These are phyloP conservation scores for Euwallacea fornicatus DNA, from an alignment of 1,140 invertebrate species.

Conservation along the genomic window DNA sequence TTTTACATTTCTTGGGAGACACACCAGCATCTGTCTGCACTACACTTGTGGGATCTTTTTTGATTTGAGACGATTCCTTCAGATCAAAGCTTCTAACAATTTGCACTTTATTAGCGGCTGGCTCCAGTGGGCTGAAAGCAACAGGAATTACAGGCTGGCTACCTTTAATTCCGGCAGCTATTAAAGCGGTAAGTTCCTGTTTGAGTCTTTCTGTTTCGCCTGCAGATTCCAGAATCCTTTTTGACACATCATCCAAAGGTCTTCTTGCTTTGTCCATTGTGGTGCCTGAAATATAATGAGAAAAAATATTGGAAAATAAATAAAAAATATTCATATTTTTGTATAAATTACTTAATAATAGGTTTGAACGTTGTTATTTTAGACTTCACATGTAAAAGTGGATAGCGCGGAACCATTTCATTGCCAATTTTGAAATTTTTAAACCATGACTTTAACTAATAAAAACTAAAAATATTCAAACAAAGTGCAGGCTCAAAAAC, in stretches of 20 bases:
- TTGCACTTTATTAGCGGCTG: constrained; percentile 33
- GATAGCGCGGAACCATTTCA: too few relatives aligned
- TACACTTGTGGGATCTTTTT: background rate
- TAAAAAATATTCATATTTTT: too few relatives aligned
- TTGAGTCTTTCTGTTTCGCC: constrained; percentile 38
- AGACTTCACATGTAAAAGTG: too few relatives aligned
- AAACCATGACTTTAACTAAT: too few relatives aligned
- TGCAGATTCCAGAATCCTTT: constrained; percentile 35
- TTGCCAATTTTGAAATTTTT: too few relatives aligned
- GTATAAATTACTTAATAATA: too few relatives aligned
- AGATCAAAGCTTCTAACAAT: constrained; percentile 37
- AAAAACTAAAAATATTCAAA: too few relatives aligned
- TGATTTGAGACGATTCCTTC: constrained; percentile 31
- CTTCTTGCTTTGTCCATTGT: background rate
- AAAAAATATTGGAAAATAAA: too few relatives aligned
- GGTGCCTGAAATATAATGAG: background rate
- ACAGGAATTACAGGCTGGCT: background rate
- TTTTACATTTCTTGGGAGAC: constrained; percentile 25
- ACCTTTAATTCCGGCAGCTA: constrained; percentile 25
- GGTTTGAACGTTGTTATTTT: too few relatives aligned
- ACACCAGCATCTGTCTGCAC: background rate
- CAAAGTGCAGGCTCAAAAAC: too few relatives aligned
- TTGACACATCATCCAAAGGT: constrained; percentile 4
- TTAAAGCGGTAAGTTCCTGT: constrained; percentile 35
- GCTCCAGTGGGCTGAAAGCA: background rate